Evolutionary conservation across 2,797 vertebrate genomes (phyloP).

Genomic region (Notoglanidium macrostoma): DNA sequence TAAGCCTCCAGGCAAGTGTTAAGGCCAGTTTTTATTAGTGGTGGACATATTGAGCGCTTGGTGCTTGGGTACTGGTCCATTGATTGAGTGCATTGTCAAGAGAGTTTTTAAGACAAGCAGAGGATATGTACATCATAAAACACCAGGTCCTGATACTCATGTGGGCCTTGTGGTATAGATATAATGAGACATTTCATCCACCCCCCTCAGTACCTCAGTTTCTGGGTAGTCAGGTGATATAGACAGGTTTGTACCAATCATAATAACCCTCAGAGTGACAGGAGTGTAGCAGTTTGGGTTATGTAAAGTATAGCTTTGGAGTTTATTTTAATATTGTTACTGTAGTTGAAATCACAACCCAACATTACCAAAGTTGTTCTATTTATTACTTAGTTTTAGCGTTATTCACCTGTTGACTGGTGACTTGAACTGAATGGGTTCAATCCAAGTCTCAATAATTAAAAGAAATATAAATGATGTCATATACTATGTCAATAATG

Average conservation of each 20-base stretch:
- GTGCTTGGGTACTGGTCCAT: slow-evolving; percentile 1
- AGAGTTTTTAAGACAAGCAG: slow-evolving; percentile 26
- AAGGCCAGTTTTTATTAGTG: slow-evolving; percentile 29
- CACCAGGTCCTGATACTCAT: neutral
- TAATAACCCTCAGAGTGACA: neutral
- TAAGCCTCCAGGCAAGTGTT: slow-evolving; percentile 10
- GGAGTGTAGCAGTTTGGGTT: neutral
- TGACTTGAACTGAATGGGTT: neutral
- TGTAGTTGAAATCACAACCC: neutral
- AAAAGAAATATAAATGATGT: neutral
- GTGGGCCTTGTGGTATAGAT: neutral
- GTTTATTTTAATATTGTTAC: neutral
- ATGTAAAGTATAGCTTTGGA: neutral
- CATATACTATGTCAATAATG: neutral
- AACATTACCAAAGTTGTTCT: neutral
- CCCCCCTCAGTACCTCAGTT: neutral
- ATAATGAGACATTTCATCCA: neutral
- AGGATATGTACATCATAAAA: slow-evolving; percentile 16
- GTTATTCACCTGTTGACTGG: neutral
- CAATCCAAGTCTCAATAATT: neutral
- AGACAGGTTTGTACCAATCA: neutral
- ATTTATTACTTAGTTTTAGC: neutral
- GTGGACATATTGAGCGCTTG: slow-evolving; percentile 11
- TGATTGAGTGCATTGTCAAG: slow-evolving; percentile 23
- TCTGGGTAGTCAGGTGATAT: neutral